Evolutionary conservation across 2,113 vertebrate genomes (phyloP).

Genomic region (Beaufortia kweichowensis): DNA sequence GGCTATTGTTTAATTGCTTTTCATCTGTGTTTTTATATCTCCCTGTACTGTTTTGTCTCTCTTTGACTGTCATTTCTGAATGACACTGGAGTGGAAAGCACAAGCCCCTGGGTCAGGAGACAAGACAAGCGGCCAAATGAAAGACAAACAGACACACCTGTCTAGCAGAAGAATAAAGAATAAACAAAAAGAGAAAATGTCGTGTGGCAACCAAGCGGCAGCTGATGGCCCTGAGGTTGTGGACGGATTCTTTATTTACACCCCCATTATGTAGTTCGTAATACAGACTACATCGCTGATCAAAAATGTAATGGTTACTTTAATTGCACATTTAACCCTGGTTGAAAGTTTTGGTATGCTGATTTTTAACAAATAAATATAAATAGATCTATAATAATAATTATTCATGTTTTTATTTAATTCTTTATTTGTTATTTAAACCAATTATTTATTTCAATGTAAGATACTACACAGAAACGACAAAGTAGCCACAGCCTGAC

Average conservation of each 20-base stretch:
- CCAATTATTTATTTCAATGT: too few species aligned
- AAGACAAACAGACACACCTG: conserved; percentile 85
- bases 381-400: too few species aligned
- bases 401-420: too few species aligned
- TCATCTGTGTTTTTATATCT: conserved; percentile 59
- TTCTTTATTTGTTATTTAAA: too few species aligned
- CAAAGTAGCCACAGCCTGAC: too few species aligned
- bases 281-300: too few species aligned
- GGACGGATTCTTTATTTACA: conserved; percentile 75
- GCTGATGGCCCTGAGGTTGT: conserved; percentile 76
- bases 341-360: too few species aligned
- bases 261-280: too few species aligned
- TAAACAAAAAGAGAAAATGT: conserved; percentile 71
- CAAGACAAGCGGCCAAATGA: conserved; percentile 79
- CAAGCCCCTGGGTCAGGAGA: conserved; percentile 77
- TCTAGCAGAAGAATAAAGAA: conserved; percentile 66
- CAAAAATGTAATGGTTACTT: too few species aligned
- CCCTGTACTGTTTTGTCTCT: conserved; percentile 41
- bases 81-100: conserved; percentile 68
- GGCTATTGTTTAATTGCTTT: conserved; percentile 73
- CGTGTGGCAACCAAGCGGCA: conserved; percentile 81
- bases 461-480: too few species aligned
- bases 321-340: too few species aligned
- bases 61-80: conserved; percentile 66
- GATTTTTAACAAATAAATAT: too few species aligned